Conservation (phyloP, 1,140 invertebrate species). For the Streblospio benedicti region DNA sequence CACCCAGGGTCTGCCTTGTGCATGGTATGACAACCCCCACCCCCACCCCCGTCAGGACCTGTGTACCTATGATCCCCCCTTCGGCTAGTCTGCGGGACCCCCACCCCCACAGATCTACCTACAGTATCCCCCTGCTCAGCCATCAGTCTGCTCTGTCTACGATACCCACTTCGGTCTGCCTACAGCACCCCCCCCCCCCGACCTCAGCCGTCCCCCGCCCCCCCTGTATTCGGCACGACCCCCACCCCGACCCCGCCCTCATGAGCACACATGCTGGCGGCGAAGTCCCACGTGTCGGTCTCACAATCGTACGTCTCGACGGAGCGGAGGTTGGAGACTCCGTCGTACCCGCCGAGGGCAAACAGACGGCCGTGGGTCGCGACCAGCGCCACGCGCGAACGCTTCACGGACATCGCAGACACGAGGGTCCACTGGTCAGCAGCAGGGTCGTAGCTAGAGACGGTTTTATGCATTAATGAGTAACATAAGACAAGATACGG, state of each 20-base stretch:
- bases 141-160: no score
- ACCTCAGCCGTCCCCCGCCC: no score
- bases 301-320: conserved; percentile 42
- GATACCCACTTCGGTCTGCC: no score
- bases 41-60: no score
- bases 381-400: conserved; percentile 74
- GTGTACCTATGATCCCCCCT: no score
- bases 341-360: conserved; percentile 58
- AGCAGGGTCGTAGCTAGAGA: conserved; percentile 41
- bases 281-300: conserved; percentile 48
- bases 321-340: conserved; percentile 38
- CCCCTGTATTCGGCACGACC: conserved; percentile 65
- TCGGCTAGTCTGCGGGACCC: no score
- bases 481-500: conserved; percentile 53
- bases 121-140: no score
- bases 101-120: no score
- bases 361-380: conserved; percentile 79
- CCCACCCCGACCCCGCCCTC: conserved; percentile 83
- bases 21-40: no score
- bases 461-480: conserved; percentile 37
- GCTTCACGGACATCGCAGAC: conserved; percentile 72
- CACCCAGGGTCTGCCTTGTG: no score
- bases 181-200: no score
- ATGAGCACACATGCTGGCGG: conserved; percentile 77
- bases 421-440: conserved; percentile 62